A percentile compares a stretch with the other conserved stretches of the same genome.
Evolutionary conservation across 2,113 vertebrate genomes (phyloP).

Genomic region (Bolborhynchus lineola): DNA sequence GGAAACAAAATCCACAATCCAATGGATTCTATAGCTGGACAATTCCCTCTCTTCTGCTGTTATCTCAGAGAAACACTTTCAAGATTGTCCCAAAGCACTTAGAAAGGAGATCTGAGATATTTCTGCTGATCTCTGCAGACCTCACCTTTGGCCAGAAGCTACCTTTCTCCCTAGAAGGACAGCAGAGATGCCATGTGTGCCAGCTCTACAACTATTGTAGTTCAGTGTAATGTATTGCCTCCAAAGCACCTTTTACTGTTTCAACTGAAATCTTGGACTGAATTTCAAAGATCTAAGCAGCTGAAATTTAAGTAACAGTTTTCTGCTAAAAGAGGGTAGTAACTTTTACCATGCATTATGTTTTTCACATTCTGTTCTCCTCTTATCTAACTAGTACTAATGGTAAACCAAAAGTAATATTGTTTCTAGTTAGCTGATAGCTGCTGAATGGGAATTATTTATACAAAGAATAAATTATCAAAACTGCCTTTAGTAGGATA

Average conservation of each 20-base stretch:
- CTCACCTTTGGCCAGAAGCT: background rate
- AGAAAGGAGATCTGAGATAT: background rate
- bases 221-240: background rate
- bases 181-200: background rate
- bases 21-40: background rate
- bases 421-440: background rate
- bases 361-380: background rate
- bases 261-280: background rate
- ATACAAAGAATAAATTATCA: background rate
- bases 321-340: background rate
- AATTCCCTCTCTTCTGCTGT: background rate
- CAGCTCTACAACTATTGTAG: background rate
- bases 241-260: background rate
- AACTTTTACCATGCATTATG: fast-evolving
- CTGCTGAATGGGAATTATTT: background rate
- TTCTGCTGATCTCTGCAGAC: fast-evolving
- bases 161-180: background rate
- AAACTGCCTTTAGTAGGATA: background rate
- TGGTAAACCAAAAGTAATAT: background rate
- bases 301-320: background rate
- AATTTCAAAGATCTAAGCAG: background rate
- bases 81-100: background rate
- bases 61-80: background rate
- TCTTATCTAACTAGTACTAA: background rate
- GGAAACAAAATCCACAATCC: background rate